Percentiles rank a stretch among this genome's conserved stretches.
These are phyloP conservation scores for Oryzias javanicus DNA, from an alignment of 2,113 vertebrate genomes.

Conservation along the genomic window DNA sequence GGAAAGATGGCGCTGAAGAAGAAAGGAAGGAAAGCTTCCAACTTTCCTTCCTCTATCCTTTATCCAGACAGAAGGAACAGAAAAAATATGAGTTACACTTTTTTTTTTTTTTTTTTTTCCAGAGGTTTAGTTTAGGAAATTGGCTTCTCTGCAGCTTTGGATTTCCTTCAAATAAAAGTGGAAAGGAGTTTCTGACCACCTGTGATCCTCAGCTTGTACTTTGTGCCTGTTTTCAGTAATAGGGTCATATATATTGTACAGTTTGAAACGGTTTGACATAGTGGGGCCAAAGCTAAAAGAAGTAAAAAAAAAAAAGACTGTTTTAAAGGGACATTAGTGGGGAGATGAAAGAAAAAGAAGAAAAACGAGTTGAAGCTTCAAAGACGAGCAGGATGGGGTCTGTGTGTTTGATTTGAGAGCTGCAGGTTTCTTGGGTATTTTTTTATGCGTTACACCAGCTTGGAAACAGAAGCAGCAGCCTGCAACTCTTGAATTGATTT, in stretches of 20 bases:
- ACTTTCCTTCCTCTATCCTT: conserved; percentile 60
- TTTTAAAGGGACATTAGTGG: too few species aligned
- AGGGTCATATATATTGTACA: conserved; percentile 9
- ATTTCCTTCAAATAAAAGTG: conserved; percentile 29
- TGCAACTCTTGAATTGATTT: conserved; percentile 83
- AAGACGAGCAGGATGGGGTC: not conserved
- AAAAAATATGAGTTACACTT: conserved; percentile 57
- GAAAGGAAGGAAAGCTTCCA: conserved; percentile 36
- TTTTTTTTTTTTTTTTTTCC: conserved; percentile 36
- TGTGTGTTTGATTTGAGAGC: not conserved
- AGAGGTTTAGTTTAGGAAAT: conserved; percentile 34
- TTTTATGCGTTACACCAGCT: conserved; percentile 63
- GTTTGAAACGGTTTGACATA: conserved; percentile 20
- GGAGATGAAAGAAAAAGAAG: not conserved
- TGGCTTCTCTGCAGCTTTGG: conserved; percentile 22
- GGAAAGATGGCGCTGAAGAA: conserved; percentile 2
- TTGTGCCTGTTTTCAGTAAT: not conserved
- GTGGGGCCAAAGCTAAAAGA: not conserved
- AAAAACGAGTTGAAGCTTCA: not conserved
- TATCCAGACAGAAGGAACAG: conserved; percentile 58
- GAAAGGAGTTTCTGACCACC: conserved; percentile 21
- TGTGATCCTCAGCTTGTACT: conserved; percentile 1
- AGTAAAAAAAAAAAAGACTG: not conserved
- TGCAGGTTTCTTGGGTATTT: conserved; percentile 14
- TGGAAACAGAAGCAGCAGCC: conserved; percentile 79